Conservation (phyloP, 1,140 invertebrate species). For the Drosophila biarmipes region DNA sequence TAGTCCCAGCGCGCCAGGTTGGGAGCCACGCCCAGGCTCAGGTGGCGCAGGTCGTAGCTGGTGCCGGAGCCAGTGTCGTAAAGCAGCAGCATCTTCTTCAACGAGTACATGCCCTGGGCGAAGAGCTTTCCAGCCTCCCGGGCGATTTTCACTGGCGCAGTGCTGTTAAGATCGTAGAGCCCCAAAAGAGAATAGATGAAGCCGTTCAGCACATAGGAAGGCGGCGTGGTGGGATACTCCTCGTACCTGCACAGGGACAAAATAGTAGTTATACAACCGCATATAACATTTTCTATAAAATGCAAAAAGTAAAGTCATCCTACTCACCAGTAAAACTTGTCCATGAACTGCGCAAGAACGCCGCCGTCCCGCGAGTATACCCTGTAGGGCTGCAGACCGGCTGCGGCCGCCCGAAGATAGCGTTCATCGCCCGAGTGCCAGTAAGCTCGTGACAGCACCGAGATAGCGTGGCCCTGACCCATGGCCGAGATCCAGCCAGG, state of each 20-base stretch:
- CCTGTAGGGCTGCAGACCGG: slow-evolving; percentile 93
- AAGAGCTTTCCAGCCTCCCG: slow-evolving; percentile 91
- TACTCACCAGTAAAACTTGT: slow-evolving; percentile 89
- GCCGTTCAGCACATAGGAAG: slow-evolving; percentile 98
- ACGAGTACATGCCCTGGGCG: slow-evolving; percentile 93
- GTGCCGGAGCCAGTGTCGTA: slow-evolving; percentile 98
- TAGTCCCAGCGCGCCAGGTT: slow-evolving; percentile 98
- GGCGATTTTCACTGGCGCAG: slow-evolving; percentile 87
- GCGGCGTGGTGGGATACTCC: slow-evolving; percentile 98
- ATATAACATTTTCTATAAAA: too few relatives aligned
- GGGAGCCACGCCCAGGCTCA: slow-evolving; percentile 94
- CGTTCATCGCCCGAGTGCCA: slow-evolving; percentile 90
- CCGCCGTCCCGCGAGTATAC: slow-evolving; percentile 90
- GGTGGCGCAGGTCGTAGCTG: slow-evolving; percentile 98
- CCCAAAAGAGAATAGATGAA: slow-evolving; percentile 99
- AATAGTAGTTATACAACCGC: background rate
- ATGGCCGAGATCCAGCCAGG: slow-evolving; percentile 98
- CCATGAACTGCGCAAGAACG: slow-evolving; percentile 93
- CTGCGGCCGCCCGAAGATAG: slow-evolving; percentile 93
- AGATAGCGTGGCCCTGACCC: slow-evolving; percentile 98
- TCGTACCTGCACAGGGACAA: slow-evolving; percentile 92
- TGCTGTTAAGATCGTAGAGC: slow-evolving; percentile 94
- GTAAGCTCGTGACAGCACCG: slow-evolving; percentile 95
- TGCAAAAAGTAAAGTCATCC: too few relatives aligned
- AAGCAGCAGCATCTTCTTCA: slow-evolving; percentile 95